Conservation (phyloP, 2,888 invertebrate species). For the Lycophotia porphyrea region DNA sequence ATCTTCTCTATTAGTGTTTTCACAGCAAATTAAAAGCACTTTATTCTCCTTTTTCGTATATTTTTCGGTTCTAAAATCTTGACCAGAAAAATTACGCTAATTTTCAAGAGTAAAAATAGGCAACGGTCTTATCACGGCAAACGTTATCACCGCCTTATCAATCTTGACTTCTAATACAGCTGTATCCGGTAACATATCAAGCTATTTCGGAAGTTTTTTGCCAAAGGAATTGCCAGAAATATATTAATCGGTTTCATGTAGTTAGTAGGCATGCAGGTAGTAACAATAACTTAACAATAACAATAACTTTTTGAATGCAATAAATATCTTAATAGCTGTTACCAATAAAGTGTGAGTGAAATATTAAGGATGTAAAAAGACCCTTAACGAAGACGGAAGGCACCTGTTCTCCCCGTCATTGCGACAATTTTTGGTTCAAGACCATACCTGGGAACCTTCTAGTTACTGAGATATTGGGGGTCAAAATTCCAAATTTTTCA, state of each 20-base stretch:
- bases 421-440: too few relatives aligned
- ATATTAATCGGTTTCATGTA: neutral
- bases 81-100: neutral
- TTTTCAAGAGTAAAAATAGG: neutral
- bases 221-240: neutral
- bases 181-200: slow-evolving; percentile 18
- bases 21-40: too few relatives aligned
- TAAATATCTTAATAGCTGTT: neutral
- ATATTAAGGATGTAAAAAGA: too few relatives aligned
- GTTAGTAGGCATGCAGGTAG: too few relatives aligned
- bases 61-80: neutral
- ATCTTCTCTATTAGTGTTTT: neutral
- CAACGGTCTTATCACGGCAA: neutral
- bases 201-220: neutral
- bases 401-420: too few relatives aligned
- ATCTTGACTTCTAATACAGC: slow-evolving; percentile 1
- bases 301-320: neutral
- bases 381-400: too few relatives aligned
- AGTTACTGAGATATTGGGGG: too few relatives aligned
- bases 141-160: slow-evolving; percentile 6
- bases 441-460: too few relatives aligned
- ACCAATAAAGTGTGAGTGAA: slow-evolving; percentile 31
- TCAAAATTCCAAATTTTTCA: too few relatives aligned
- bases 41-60: neutral
- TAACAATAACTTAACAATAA: too few relatives aligned